Percentiles rank a stretch among this genome's conserved stretches.
Conservation (phyloP, 2,888 invertebrate species). For the Hipparchia semele region DNA sequence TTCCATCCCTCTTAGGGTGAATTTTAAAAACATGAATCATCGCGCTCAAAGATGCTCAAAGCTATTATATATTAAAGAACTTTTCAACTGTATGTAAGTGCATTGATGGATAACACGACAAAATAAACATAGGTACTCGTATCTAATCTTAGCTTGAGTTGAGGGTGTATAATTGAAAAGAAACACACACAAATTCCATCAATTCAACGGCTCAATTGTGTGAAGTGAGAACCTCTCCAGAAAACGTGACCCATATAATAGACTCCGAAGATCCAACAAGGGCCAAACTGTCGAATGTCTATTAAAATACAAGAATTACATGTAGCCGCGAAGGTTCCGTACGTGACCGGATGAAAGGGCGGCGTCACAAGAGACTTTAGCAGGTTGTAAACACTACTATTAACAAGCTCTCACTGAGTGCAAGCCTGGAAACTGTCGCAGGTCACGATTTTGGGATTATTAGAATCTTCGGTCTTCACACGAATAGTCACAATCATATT, state of each 20-base stretch:
- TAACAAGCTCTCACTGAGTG: conserved; percentile 66
- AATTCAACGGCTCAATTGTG: conserved; percentile 56
- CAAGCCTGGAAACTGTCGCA: conserved; percentile 62
- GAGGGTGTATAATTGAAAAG: conserved; percentile 65
- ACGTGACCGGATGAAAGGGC: conserved; percentile 76
- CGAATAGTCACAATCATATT: background rate
- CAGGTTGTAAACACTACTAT: conserved; percentile 79
- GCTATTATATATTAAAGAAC: too few species aligned
- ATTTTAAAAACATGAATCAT: too few species aligned
- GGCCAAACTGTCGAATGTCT: conserved; percentile 55
- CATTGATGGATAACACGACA: conserved; percentile 1
- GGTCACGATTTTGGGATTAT: conserved; percentile 33
- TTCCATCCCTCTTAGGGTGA: too few species aligned
- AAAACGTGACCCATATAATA: conserved; percentile 75
- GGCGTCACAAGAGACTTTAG: conserved; percentile 58
- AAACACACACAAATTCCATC: conserved; percentile 66
- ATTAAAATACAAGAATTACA: conserved; percentile 66
- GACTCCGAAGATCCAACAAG: conserved; percentile 55
- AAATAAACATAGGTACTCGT: conserved; percentile 17
- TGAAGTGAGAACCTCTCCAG: conserved; percentile 70
- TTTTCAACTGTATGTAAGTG: background rate
- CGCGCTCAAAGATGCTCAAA: too few species aligned
- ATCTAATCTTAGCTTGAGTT: conserved; percentile 47
- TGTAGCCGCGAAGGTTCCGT: conserved; percentile 58
- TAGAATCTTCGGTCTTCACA: background rate